Percentiles rank a stretch among this genome's conserved stretches.
Evolutionary conservation across 1,140 invertebrate species (phyloP).

Genomic region (Protaetia brevitarsis): DNA sequence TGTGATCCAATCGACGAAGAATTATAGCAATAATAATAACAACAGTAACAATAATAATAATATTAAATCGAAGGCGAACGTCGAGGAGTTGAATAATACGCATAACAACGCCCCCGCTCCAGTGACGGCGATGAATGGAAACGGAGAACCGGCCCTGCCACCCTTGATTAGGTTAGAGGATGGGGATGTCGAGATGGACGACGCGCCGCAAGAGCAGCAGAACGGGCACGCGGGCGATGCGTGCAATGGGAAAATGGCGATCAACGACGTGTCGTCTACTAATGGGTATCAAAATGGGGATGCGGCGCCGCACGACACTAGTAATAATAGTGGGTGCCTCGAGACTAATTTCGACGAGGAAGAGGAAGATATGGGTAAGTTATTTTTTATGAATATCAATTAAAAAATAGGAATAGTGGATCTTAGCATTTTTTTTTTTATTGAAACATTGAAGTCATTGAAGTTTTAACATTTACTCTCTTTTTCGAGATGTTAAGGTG

Average conservation of each 20-base stretch:
- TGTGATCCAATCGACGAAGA: slow-evolving; percentile 72
- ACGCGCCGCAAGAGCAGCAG: slow-evolving; percentile 47
- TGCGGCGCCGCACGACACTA: no score
- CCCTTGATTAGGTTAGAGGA: slow-evolving; percentile 44
- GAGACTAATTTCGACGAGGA: slow-evolving; percentile 48
- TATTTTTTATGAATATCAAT: slow-evolving; percentile 18
- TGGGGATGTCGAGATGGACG: slow-evolving; percentile 59
- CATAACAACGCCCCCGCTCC: slow-evolving; percentile 36
- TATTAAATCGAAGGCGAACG: slow-evolving; percentile 19
- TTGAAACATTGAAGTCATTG: no score
- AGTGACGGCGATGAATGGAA: slow-evolving; percentile 55
- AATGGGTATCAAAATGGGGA: slow-evolving; percentile 69
- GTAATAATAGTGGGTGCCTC: slow-evolving; percentile 31
- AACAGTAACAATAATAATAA: slow-evolving; percentile 25
- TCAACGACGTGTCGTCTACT: slow-evolving; percentile 33
- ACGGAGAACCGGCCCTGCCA: slow-evolving; percentile 33
- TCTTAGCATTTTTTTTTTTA: no score
- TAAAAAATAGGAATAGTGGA: no score
- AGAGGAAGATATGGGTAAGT: slow-evolving; percentile 65
- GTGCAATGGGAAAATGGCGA: slow-evolving; percentile 40
- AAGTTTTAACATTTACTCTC: no score
- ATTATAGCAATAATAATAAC: slow-evolving; percentile 55
- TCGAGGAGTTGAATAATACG: slow-evolving; percentile 40
- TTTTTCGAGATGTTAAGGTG: no score
- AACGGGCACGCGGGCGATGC: slow-evolving; percentile 43